Conservation (phyloP, 2,113 vertebrate genomes). For the Tragelaphus buxtoni region DNA sequence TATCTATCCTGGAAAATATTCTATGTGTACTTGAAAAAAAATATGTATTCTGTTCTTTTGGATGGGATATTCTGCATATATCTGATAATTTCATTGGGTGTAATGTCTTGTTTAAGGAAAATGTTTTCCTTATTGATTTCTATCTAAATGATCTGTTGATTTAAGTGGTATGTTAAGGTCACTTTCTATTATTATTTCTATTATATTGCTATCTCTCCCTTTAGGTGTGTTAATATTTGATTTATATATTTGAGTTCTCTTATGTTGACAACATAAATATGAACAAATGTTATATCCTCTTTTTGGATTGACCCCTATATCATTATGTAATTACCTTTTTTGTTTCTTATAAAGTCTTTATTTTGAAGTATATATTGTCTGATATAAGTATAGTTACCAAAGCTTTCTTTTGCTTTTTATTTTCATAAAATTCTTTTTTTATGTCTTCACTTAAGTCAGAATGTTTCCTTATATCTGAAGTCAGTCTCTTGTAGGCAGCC, state of each 20-base stretch:
- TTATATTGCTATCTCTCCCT: background rate
- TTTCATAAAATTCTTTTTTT: background rate
- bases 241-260: background rate
- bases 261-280: background rate
- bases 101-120: background rate
- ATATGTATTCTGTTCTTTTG: background rate
- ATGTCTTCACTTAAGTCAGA: background rate
- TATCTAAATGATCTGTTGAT: background rate
- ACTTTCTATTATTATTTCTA: background rate
- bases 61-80: background rate
- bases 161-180: background rate
- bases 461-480: background rate
- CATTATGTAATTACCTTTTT: background rate
- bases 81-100: background rate
- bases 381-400: background rate
- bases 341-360: background rate
- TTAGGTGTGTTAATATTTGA: background rate
- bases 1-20: background rate
- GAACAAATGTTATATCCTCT: background rate
- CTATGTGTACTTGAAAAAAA: background rate
- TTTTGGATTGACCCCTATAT: background rate
- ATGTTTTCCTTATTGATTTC: background rate
- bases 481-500: background rate
- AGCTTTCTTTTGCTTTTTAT: background rate
- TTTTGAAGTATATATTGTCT: background rate